These are phyloP conservation scores for Pogonocherus hispidulus DNA, from an alignment of 2,888 invertebrate species.

Conservation along the genomic window DNA sequence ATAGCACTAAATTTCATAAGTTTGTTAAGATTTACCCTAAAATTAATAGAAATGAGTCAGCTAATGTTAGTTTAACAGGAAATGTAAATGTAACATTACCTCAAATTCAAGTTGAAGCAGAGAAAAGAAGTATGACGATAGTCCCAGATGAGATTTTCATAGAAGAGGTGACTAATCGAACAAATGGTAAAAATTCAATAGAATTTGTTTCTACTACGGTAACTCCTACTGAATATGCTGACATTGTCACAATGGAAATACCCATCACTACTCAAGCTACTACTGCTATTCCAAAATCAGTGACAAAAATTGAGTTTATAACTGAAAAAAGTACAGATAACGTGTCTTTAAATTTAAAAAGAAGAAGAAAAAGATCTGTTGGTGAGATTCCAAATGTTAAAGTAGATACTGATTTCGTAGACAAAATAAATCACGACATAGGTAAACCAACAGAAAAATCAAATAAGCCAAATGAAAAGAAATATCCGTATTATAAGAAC, in stretches of 20 bases:
- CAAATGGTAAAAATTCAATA: constrained; percentile 20
- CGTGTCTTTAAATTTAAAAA: constrained; percentile 29
- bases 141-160: constrained; percentile 33
- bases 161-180: constrained; percentile 31
- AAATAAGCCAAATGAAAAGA: constrained; percentile 58
- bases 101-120: not conserved
- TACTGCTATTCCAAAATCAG: constrained; percentile 43
- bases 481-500: constrained; percentile 78
- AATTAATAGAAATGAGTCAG: constrained; percentile 44
- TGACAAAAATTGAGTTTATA: constrained; percentile 4
- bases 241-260: constrained; percentile 40
- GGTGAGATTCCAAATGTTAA: constrained; percentile 56
- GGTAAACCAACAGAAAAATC: constrained; percentile 38
- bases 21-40: constrained; percentile 60
- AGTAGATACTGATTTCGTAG: constrained; percentile 58
- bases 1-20: constrained; percentile 55
- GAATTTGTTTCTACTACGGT: constrained; percentile 28
- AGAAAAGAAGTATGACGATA: not conserved
- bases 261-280: constrained; percentile 46
- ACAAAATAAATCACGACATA: constrained; percentile 54
- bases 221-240: constrained; percentile 29
- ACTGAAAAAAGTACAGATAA: constrained; percentile 30
- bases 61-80: not conserved
- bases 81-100: not conserved
- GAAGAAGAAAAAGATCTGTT: constrained; percentile 45